Evolutionary conservation across 2,113 vertebrate genomes (phyloP), one percentile per base, ranked within the genome.

Genomic region (Rissa tridactyla): DNA sequence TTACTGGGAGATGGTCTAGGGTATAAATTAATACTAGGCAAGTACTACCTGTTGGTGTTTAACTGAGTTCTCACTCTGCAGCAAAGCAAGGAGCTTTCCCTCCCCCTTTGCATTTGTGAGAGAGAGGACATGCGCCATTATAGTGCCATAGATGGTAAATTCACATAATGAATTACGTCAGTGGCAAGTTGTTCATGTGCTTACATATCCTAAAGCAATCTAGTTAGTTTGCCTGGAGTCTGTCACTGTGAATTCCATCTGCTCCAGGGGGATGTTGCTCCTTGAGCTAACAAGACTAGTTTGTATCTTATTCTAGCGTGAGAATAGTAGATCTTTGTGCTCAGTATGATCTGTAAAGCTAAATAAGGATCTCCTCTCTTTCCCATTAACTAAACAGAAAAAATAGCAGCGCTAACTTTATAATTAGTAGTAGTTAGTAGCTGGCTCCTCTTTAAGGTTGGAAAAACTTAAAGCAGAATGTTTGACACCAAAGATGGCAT

Each of bases 61-160:
- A 22, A 20, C 32, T 52, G 57, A 82, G 30, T 55, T 87, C 23
- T 51, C 40, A 8, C 25, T 87, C 20, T 52, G 44, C 57, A 68
- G 69, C 60, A 51, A 81, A 75, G 42, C 27, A 10, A 32, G 55
- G 72, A 66, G 16, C 60, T 92, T 47, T 2, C 17, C 26, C 22
- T 52, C 6, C 11, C 11, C 2, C 9, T 51, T 52, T 40, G 70
- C 13, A 0, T 54, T 75, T 55, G 58, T 29, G 42, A 81, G 38
- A 49, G 62, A 85, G 40, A 0, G 1, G 60, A 15, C 15, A 0
- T 38, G 10, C 4, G 5, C 52, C 25, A 10, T 46, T 65, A 11
- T 1, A 26, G 73, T 42, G 27, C 64, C 5, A 4, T 22, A 58
- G 44, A 47, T 30, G 34, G 42, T 82, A 58, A 77, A n/a, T 66